Base-by-base conservation (phyloP, 2,113 vertebrate genomes). In the Dunckerocampus dactyliophorus region DNA sequence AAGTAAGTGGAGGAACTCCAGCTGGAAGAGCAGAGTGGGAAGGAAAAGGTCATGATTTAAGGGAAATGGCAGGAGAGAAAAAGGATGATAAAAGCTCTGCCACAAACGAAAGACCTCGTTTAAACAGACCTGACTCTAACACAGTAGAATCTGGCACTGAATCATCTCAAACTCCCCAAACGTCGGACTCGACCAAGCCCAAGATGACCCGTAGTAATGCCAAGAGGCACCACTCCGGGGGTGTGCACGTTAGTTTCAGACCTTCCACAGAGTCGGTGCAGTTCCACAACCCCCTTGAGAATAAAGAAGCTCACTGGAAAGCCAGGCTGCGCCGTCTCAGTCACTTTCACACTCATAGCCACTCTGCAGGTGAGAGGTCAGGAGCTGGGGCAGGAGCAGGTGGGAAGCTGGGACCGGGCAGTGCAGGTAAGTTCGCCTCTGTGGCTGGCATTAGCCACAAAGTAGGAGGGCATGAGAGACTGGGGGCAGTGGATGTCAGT, bases 231-330 rank as follows among this genome's bases (percentile, higher is more conserved):
- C 92, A 92, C 71, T 72, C 82, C 8, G 76, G 87, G 6, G 93
- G 90, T 0, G 93, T 96, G 74, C 95, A 98, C 50, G 97, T 99
- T 80, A 96, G 94, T 77, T 99, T 99, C 85, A 93, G 93, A 14
- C 97, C 97, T 54, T 95, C 95, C 62, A 99, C 96, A 21, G 97
- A 99, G 74, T 98, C 95, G 0, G 92, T 99, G 79, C 97, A 95
- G 59, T 99, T 99, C 87, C 95, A 96, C 85, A 98, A 95, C 81
- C 96, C 95, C 64, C 88, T 97, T 66, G 97, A 98, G 80, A 94
- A 82, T 78, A 99, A 96, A 88, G 97, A 99, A 85, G 93, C 95
- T 8, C 93, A 94, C 68, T 99, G 97, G 97, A 99, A 93, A 87
- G 91, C 89, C 79, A 89, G 94, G 85, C 92, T 99, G 48, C 94